Base-by-base conservation (phyloP, 2,113 vertebrate genomes). In the Phylloscopus trochiloides region DNA sequence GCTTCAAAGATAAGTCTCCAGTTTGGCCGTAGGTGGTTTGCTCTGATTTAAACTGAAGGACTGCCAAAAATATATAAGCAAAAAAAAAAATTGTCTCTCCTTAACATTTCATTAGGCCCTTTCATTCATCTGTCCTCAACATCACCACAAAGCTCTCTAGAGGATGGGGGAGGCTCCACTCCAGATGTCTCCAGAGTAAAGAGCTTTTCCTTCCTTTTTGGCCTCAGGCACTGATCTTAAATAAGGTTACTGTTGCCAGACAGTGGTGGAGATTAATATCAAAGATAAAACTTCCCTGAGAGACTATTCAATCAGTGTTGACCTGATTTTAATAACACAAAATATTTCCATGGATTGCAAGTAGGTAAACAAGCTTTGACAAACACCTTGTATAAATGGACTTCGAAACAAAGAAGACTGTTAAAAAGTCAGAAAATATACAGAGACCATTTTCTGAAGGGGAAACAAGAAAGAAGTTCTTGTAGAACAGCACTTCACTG, bases 341-440 rank as follows among this genome's bases (percentile, higher is more conserved):
- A 55, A 8, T 63, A 79, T 80, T 92, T 94, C 63, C 54, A 19
- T 32, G 47, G 38, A 29, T 77, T 86, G 18, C 36, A 73, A 88
- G 51, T 34, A 78, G 83, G 54, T 70, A 86, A 96, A 63, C 12
- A 85, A 66, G 25, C 28, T 92, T 94, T 82, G 52, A 72, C 25
- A 79, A 83, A 88, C 40, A 45, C 24, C 25, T 72, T 73, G 47
- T 47, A 42, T 58, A 77, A 88, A 36, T 34, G 42, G 25, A 70
- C 47, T 83, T 86, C 21, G 72, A 91, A 94, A 92, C 3, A 7
- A 34, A 70, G 52, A 86, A 91, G 20, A 18, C 34, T 3, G 0
- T 47, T 88, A 61, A 52, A 74, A 38, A 85, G 48, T 67, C 31
- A 71, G 36, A 59, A 73, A 79, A 55, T 34, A 55, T 76, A 34